Evolutionary conservation across 2,113 vertebrate species (phyloP).

Genomic region (Rhizomys pruinosus): DNA sequence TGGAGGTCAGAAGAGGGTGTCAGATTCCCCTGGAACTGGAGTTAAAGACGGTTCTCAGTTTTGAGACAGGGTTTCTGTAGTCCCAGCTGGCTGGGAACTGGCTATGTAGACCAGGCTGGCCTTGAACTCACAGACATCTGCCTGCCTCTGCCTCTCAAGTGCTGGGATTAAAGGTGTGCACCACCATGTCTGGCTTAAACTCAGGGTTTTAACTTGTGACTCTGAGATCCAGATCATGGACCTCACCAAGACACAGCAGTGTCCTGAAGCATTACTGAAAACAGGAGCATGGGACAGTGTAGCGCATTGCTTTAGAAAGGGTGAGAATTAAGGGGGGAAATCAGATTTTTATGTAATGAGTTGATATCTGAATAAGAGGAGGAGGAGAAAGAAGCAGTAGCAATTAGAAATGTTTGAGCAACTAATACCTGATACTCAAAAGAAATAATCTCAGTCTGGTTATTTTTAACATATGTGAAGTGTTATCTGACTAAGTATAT

Average conservation of each 20-base stretch:
- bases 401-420: neutral
- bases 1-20: no score
- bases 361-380: neutral
- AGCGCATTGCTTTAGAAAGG: neutral
- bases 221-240: neutral
- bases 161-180: no score
- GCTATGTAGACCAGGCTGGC: no score
- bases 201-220: slow-evolving; percentile 24
- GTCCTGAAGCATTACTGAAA: neutral
- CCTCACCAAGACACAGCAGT: neutral
- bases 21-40: no score
- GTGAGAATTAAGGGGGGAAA: neutral
- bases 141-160: no score
- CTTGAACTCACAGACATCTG: no score
- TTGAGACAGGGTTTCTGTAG: no score
- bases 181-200: no score
- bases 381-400: neutral
- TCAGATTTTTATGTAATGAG: slow-evolving; percentile 9
- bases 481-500: slow-evolving; percentile 41
- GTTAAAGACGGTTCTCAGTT: no score
- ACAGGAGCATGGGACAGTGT: neutral
- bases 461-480: neutral
- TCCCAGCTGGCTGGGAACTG: no score
- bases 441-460: neutral
- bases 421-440: slow-evolving; percentile 10